These are phyloP conservation scores for Plodia interpunctella DNA, from an alignment of 1,140 invertebrate genomes.

Conservation along the genomic window DNA sequence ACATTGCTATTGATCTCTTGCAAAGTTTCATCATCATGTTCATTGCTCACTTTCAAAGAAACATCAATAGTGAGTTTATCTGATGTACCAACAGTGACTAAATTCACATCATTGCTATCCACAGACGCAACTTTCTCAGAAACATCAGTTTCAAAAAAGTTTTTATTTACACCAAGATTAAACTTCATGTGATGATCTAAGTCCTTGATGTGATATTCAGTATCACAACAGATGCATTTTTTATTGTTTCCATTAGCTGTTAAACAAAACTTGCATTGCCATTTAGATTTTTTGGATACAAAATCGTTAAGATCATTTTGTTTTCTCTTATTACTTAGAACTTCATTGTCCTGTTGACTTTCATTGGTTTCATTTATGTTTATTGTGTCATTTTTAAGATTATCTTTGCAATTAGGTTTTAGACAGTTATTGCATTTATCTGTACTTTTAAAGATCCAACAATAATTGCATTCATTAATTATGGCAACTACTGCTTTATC, in stretches of 20 bases:
- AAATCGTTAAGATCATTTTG: constrained; percentile 9
- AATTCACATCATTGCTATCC: not conserved
- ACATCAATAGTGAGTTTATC: too few species aligned
- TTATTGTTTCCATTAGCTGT: constrained; percentile 31
- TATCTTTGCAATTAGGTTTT: not conserved
- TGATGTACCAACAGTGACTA: not conserved
- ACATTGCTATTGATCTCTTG: too few species aligned
- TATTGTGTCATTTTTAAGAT: not conserved
- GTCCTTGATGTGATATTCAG: constrained; percentile 9
- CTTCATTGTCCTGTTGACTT: not conserved
- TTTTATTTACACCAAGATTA: constrained; percentile 19
- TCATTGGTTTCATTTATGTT: not conserved
- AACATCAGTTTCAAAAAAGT: not conserved
- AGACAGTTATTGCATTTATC: constrained; percentile 5
- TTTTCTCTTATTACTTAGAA: constrained; percentile 5
- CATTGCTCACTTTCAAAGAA: too few species aligned
- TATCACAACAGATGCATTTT: constrained; percentile 30
- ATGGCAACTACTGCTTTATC: not conserved
- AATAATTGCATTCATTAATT: constrained; percentile 32
- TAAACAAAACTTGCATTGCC: constrained; percentile 46
- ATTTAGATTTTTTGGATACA: constrained; percentile 20
- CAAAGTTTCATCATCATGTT: too few species aligned
- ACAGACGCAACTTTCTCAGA: not conserved
- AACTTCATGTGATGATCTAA: constrained; percentile 15
- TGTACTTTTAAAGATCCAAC: constrained; percentile 47